These are phyloP conservation scores for Poecilia gillii DNA, from an alignment of 2,797 vertebrate genomes.

Conservation along the genomic window DNA sequence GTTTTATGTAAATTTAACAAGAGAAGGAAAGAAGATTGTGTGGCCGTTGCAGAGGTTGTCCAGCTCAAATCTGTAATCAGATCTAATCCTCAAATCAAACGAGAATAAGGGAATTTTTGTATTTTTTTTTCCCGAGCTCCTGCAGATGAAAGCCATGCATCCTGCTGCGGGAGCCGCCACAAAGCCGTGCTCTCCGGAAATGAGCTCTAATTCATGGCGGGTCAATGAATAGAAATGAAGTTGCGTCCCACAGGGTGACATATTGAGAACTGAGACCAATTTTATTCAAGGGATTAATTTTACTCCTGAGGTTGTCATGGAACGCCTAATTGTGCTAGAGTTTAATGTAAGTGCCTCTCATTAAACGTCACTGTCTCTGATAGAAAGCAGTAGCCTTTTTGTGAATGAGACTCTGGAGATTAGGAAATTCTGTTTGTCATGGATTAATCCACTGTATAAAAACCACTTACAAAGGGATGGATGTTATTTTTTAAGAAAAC, in stretches of 20 bases:
- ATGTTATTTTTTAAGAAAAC: constrained; percentile 18
- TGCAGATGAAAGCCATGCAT: constrained; percentile 52
- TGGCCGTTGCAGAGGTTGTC: constrained; percentile 52
- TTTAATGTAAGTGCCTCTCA: constrained; percentile 77
- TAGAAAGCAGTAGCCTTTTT: constrained; percentile 53
- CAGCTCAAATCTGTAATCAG: constrained; percentile 68
- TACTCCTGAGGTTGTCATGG: constrained; percentile 82
- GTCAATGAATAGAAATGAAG: constrained; percentile 80
- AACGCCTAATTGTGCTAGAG: constrained; percentile 74
- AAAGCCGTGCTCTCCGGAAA: constrained; percentile 75
- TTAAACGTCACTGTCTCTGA: constrained; percentile 68
- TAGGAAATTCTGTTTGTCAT: constrained; percentile 9
- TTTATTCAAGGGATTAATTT: constrained; percentile 84
- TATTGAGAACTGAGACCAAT: constrained; percentile 75
- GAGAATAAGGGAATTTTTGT: constrained; percentile 52
- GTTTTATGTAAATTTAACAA: constrained; percentile 65
- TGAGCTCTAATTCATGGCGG: constrained; percentile 76
- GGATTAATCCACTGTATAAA: constrained; percentile 7
- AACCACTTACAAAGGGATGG: not conserved
- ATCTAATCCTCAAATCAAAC: constrained; percentile 77
- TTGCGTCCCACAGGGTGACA: constrained; percentile 74
- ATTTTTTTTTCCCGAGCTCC: constrained; percentile 29
- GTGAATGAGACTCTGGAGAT: constrained; percentile 28
- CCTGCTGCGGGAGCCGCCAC: constrained; percentile 66
- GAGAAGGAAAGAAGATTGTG: constrained; percentile 51